Base-by-base conservation (phyloP, 2,113 vertebrate genomes). In the Trematomus loennbergii region DNA sequence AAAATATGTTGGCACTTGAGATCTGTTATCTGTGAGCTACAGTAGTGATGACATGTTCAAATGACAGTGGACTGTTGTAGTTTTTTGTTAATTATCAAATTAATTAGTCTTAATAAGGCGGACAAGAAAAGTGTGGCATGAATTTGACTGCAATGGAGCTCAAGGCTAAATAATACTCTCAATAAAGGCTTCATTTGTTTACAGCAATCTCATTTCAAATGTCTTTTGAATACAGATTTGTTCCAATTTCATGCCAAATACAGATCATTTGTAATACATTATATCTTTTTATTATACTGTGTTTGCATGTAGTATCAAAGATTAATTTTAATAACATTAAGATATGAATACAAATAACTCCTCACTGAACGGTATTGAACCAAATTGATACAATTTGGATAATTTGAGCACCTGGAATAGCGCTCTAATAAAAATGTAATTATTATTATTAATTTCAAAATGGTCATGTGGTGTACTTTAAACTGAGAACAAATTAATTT, bases 131-230 rank as follows among this genome's bases (percentile, higher is more conserved):
- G 62, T 61, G 54, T 66, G 33, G 52, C 52, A 65, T 66, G 59
- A 0, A 15, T 75, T 60, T 60, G 17, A 46, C 63, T 63, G 54
- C 46, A 46, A n/a, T 61, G 50, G 17, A 40, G 52, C 57, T 73
- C 55, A n/a, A 36, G 45, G 68, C 45, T 15, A 6, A 10, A 13
- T 64, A 5, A 64, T 82, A 66, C 50, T 22, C 54, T 59, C 48
- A 78, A 9, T 64, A 33, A 77, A 69, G 15, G 36, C 58, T 77
- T 72, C 17, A 64, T 63, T 11, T 78, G 53, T 74, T 65, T 60
- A 15, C 54, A 65, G 25, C n/a, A 0, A 60, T 60, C 40, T 66
- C 36, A 17, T 33, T 25, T 58, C 45, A 33, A 10, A 5, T 66
- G 9, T 64, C 62, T 33, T 54, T 54, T 15, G 33, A 72, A 61